Evolutionary conservation across 2,797 vertebrate species (phyloP).

Genomic region (Muscicapa striata): DNA sequence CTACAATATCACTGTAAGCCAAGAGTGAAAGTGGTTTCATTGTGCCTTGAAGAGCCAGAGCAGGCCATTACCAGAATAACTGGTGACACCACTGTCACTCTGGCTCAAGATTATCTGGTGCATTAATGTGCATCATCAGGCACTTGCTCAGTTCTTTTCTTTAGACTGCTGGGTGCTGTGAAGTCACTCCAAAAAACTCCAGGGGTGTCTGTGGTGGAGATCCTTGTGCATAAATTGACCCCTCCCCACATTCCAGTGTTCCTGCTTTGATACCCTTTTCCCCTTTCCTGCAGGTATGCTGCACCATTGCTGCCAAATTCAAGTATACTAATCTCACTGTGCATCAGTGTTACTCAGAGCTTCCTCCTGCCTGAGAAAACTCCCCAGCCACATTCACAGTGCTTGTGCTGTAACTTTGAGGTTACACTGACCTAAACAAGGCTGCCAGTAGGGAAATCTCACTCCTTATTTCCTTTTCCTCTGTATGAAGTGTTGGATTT

Average conservation of each 20-base stretch:
- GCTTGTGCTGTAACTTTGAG: background rate
- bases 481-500: background rate
- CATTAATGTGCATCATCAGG: background rate
- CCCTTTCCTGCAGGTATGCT: background rate
- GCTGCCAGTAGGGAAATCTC: background rate
- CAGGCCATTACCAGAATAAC: background rate
- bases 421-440: background rate
- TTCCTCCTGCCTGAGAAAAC: background rate
- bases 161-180: background rate
- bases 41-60: background rate
- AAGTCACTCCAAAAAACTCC: background rate
- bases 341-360: background rate
- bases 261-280: background rate
- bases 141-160: background rate
- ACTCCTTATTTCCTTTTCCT: background rate
- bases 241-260: rapidly evolving
- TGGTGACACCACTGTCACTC: background rate
- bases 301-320: background rate
- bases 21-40: background rate
- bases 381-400: background rate
- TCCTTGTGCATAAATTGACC: background rate
- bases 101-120: background rate
- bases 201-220: background rate
- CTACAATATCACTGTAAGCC: background rate
- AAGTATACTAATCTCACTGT: background rate